Base-by-base conservation (phyloP, 1,140 invertebrate species). In the Alviniconcha marisindica region DNA sequence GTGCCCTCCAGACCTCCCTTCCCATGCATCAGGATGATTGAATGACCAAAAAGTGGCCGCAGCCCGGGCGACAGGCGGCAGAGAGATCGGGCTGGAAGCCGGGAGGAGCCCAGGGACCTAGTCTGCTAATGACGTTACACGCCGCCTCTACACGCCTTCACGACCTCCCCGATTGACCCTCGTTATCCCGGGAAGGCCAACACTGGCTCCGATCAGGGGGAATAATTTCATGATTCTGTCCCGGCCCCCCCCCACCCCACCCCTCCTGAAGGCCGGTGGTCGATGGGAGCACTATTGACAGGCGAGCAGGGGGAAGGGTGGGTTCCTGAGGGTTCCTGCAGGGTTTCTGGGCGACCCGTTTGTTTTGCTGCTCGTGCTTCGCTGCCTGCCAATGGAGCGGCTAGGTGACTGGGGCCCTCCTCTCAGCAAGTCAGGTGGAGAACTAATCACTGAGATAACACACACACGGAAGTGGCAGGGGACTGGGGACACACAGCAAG, bases 191-290 rank as follows among this genome's bases (percentile, higher is more conserved):
- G 60, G 24, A 31, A 10, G 60, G 60, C 60, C 7, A 31, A 63
- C 60, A 63, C 60, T 63, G 60, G 10, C 60, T 63, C 60, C 60
- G 60, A 63, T 63, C 60, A 63, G 60, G 60, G 24, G 60, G 60
- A 63, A 63, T 63, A 63, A 63, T 63, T 63, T 63, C 60, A 63
- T 63, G 60, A 63, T 63, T 63, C 60, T 63, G 24, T 63, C 28
- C 60, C 28, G 7, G 7, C 60, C 60, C 44, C 44, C 44, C 44
- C 44, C 18, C 44, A 48, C 44, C 44, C 44, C 44, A 10, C 44
- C 44, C 18, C 44, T 48, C 51, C 51, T 54, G 51, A 12, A 24
- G 51, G 51, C 51, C 51, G 10, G 10, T 24, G 51, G 51, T 54
- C 51, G 51, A 54, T 54, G 12, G 51, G 51, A 12, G 51, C 51